These are phyloP conservation scores for Theristicus caerulescens DNA, from an alignment of 2,113 vertebrate species.

Conservation along the genomic window DNA sequence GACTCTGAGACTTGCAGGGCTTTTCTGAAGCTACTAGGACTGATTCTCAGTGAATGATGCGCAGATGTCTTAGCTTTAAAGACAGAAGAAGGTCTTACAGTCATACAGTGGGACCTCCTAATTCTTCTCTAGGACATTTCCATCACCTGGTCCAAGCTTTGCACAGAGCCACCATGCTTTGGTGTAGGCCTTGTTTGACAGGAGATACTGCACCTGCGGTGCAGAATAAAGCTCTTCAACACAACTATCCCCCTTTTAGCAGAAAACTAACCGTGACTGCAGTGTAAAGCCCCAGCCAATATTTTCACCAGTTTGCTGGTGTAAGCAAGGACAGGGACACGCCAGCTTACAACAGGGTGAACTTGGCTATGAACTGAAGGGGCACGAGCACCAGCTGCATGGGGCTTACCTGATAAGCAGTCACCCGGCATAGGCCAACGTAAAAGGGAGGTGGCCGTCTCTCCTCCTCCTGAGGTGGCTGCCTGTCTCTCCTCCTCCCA, in stretches of 20 bases:
- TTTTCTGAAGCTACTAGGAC: background rate
- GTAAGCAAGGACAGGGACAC: background rate
- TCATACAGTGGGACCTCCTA: background rate
- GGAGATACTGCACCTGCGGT: background rate
- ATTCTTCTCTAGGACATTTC: background rate
- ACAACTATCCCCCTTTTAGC: background rate
- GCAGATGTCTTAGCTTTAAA: background rate
- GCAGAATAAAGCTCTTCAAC: background rate
- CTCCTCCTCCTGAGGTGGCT: background rate
- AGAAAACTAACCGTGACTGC: background rate
- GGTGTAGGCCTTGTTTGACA: background rate
- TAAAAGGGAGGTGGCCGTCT: background rate
- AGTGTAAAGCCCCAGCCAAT: background rate
- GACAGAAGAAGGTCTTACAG: background rate
- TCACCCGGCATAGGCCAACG: background rate
- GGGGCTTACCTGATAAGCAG: background rate
- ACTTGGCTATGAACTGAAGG: background rate
- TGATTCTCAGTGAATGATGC: background rate
- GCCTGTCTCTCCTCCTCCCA: background rate
- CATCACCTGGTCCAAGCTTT: background rate
- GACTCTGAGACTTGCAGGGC: background rate
- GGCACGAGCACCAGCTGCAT: background rate
- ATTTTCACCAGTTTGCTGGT: background rate
- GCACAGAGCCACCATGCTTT: background rate
- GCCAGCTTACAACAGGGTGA: background rate